phyloP scores from a whole-genome alignment of 2,888 invertebrate species.

The Nomada hirtipes region DNA sequence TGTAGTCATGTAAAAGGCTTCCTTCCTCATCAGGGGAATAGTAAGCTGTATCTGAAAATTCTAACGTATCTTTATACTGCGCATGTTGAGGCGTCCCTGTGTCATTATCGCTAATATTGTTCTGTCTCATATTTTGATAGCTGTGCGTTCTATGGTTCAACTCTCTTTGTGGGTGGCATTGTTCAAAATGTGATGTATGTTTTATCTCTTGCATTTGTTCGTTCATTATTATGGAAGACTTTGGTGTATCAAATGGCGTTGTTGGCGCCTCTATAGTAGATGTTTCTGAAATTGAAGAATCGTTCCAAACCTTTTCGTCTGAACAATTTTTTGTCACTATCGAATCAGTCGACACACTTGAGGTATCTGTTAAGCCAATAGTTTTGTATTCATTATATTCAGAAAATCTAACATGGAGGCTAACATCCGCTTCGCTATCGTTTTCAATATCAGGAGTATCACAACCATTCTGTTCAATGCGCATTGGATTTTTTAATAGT shows the following conservation, averaged over 20 bases:
- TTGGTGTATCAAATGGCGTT: neutral
- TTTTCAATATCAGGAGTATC: conserved; percentile 13
- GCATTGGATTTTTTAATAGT: conserved; percentile 1
- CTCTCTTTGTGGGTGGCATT: conserved; percentile 4
- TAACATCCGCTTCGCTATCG: conserved; percentile 65
- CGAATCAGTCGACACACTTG: conserved; percentile 76
- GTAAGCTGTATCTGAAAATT: conserved; percentile 54
- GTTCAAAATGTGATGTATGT: neutral
- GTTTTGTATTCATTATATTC: conserved; percentile 82
- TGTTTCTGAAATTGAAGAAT: conserved; percentile 76
- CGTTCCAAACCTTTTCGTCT: conserved; percentile 77
- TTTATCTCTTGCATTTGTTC: neutral
- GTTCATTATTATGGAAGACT: conserved; percentile 1
- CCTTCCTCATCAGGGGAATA: conserved; percentile 65
- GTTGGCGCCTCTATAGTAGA: conserved; percentile 72
- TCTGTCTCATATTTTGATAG: conserved; percentile 1
- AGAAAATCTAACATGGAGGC: conserved; percentile 82
- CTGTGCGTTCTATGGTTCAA: conserved; percentile 10
- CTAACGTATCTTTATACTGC: conserved; percentile 11
- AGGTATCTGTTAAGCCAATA: conserved; percentile 78
- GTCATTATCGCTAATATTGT: neutral
- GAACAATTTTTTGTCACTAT: conserved; percentile 61
- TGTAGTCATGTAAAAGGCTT: conserved; percentile 29
- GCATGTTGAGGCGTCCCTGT: neutral
- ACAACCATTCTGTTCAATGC: conserved; percentile 18